Evolutionary conservation across 2,113 vertebrate species (phyloP).

Genomic region (Apteryx mantelli): DNA sequence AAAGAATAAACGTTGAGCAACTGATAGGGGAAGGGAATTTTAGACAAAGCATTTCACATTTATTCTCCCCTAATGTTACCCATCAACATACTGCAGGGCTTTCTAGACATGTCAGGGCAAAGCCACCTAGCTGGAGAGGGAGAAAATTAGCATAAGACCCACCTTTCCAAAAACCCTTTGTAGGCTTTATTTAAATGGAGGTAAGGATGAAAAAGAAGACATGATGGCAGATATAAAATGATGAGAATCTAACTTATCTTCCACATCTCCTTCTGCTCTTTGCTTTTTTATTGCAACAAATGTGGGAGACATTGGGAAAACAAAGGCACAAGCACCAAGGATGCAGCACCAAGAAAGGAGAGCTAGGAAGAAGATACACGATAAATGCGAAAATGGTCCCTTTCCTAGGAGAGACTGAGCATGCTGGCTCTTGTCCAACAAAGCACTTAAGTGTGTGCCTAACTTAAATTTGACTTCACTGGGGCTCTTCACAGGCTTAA

Average conservation of each 20-base stretch:
- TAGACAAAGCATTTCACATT: background rate
- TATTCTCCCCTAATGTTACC: background rate
- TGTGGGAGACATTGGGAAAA: background rate
- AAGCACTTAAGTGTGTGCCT: slow-evolving; percentile 26
- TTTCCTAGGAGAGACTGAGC: background rate
- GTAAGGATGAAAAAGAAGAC: background rate
- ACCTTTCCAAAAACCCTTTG: slow-evolving; percentile 24
- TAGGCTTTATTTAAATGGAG: slow-evolving; percentile 25
- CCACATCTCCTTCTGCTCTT: background rate
- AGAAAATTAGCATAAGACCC: slow-evolving; percentile 28
- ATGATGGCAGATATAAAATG: background rate
- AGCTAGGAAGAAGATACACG: background rate
- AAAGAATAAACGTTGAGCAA: background rate
- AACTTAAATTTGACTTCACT: slow-evolving; percentile 15
- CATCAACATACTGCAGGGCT: background rate
- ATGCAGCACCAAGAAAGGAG: background rate
- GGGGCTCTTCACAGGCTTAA: background rate
- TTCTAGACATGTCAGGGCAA: background rate
- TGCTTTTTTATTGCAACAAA: background rate
- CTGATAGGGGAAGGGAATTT: background rate
- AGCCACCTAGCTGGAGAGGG: background rate
- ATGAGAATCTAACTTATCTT: background rate
- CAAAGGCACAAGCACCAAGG: slow-evolving; percentile 18
- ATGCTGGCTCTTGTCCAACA: background rate
- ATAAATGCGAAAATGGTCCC: background rate